Conservation (phyloP, 2,113 vertebrate genomes). For the Setophaga kirtlandii region DNA sequence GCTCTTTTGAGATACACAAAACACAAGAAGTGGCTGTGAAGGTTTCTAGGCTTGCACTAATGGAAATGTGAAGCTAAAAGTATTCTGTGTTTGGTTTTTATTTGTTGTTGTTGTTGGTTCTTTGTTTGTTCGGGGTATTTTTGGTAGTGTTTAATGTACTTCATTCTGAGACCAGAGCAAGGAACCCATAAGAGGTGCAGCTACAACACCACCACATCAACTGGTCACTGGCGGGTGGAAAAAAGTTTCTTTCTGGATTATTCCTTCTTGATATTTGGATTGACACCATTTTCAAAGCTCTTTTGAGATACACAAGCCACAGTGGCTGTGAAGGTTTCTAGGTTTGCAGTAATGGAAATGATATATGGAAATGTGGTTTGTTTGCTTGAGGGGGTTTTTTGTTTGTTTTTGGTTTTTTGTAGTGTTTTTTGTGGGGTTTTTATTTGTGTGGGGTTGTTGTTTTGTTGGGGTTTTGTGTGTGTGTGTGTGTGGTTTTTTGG, state of each 20-base stretch:
- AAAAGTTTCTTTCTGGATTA: neutral
- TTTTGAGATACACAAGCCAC: neutral
- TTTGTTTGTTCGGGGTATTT: neutral
- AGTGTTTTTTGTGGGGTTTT: no score
- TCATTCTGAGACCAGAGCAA: neutral
- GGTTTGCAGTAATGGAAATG: neutral
- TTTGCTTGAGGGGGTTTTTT: neutral
- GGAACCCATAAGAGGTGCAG: rapidly evolving
- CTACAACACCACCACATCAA: no score
- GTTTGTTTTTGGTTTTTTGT: no score
- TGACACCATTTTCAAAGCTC: neutral
- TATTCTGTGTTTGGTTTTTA: no score
- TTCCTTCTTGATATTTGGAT: neutral
- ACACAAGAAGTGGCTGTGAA: neutral
- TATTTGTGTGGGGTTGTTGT: neutral
- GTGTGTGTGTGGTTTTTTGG: no score
- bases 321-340: neutral
- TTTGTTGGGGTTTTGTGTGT: neutral
- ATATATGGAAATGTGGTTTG: neutral
- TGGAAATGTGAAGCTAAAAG: neutral
- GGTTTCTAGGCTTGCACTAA: neutral
- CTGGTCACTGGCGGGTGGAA: neutral
- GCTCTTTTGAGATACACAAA: neutral
- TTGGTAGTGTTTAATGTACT: rapidly evolving
- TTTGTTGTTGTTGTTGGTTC: no score